These are phyloP conservation scores for Mythimna albipuncta DNA, from an alignment of 2,888 invertebrate genomes.

Conservation along the genomic window DNA sequence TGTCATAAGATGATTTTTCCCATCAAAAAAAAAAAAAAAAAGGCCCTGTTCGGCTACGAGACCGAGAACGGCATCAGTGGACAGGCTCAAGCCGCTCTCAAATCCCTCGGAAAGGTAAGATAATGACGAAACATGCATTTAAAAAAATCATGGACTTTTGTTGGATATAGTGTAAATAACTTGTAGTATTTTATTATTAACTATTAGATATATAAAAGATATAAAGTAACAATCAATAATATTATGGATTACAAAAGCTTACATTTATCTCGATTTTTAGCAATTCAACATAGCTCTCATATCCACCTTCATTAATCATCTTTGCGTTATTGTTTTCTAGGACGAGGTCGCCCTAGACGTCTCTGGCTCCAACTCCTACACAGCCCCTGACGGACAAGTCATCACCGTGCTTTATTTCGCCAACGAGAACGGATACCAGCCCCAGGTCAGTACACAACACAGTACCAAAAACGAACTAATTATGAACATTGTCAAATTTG, in stretches of 20 bases:
- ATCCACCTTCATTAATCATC: neutral
- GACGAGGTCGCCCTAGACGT: constrained; percentile 81
- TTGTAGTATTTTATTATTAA: too few species aligned
- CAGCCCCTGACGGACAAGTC: constrained; percentile 88
- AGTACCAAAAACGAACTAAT: neutral
- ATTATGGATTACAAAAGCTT: neutral
- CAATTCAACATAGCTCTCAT: neutral
- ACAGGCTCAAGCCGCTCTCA: constrained; percentile 81
- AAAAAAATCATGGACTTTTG: neutral
- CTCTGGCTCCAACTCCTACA: constrained; percentile 86
- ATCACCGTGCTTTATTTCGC: constrained; percentile 87
- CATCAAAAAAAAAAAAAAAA: too few species aligned
- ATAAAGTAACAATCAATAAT: neutral
- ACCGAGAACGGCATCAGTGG: constrained; percentile 91
- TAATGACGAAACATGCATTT: neutral
- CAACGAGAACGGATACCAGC: constrained; percentile 90
- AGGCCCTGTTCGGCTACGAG: constrained; percentile 87
- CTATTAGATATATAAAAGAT: neutral
- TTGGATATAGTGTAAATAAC: neutral
- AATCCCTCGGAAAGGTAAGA: constrained; percentile 67
- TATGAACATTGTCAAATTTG: neutral
- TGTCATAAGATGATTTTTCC: too few species aligned
- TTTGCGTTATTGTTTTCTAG: constrained; percentile 58
- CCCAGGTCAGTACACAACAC: constrained; percentile 66
- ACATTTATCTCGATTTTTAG: neutral